phyloP scores from a whole-genome alignment of 2,888 invertebrate genomes.

The Tetragonula carbonaria region DNA sequence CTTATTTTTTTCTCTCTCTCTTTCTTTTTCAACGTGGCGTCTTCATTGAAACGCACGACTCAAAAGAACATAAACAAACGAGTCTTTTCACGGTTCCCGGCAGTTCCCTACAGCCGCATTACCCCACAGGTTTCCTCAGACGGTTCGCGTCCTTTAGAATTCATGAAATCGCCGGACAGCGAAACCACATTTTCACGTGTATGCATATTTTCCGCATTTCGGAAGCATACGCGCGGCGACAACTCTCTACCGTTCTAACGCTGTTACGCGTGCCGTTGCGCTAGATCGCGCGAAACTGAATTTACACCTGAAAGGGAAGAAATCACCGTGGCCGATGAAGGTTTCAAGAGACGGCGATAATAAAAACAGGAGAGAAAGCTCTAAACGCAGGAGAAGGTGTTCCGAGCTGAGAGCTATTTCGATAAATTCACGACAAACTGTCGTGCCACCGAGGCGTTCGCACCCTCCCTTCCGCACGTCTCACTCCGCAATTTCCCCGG shows the following conservation, averaged over 20 bases:
- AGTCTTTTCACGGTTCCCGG: slow-evolving; percentile 28
- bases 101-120: not conserved
- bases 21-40: not conserved
- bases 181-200: slow-evolving; percentile 13
- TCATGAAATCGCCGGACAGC: not conserved
- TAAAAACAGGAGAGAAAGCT: not conserved
- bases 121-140: slow-evolving; percentile 4
- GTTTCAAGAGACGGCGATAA: not conserved
- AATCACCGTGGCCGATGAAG: not conserved
- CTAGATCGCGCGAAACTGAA: not conserved
- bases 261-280: slow-evolving; percentile 10
- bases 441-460: not conserved
- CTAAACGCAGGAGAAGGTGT: not conserved
- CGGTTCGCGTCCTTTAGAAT: not conserved
- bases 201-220: not conserved
- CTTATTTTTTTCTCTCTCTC: too few species aligned
- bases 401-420: slow-evolving; percentile 23
- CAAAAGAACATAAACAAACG: slow-evolving; percentile 37
- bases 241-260: not conserved
- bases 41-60: slow-evolving; percentile 41
- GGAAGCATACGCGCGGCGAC: not conserved
- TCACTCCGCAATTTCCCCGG: slow-evolving; percentile 22
- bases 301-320: not conserved
- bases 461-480: not conserved
- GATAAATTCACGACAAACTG: slow-evolving; percentile 48